Evolutionary conservation across 2,113 vertebrate genomes (phyloP).

Genomic region (Parus major): DNA sequence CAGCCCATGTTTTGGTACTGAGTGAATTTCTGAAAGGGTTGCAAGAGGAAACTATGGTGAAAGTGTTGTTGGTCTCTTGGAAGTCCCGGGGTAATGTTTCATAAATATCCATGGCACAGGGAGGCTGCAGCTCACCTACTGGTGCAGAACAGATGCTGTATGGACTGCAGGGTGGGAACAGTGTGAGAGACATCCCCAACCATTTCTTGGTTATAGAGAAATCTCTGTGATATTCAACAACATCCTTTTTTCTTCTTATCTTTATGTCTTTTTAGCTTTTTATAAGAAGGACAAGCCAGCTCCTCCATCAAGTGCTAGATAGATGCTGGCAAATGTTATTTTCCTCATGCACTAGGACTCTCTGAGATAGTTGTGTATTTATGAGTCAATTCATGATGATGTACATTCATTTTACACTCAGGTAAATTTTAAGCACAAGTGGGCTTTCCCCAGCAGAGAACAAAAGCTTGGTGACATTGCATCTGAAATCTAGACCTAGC

Average conservation of each 20-base stretch:
- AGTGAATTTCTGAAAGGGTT: neutral
- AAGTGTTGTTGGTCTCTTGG: neutral
- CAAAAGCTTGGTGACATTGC: neutral
- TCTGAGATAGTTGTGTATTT: neutral
- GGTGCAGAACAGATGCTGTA: neutral
- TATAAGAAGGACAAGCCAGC: neutral
- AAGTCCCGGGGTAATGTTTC: neutral
- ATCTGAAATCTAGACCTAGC: neutral
- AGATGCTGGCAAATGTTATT: neutral
- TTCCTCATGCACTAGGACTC: neutral
- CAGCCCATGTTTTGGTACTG: neutral
- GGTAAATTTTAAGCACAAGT: neutral
- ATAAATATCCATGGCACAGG: fast-evolving
- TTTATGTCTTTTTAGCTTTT: neutral
- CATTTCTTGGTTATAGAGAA: neutral
- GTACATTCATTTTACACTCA: neutral
- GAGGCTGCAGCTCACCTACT: neutral
- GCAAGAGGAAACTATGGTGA: neutral
- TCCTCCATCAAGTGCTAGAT: neutral
- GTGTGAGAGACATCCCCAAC: neutral
- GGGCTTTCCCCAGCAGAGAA: neutral
- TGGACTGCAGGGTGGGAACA: neutral
- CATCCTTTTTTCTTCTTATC: neutral
- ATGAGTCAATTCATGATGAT: neutral
- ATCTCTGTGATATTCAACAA: neutral